These are phyloP conservation scores for Diceros bicornis DNA, from an alignment of 2,797 vertebrate species.

Conservation along the genomic window DNA sequence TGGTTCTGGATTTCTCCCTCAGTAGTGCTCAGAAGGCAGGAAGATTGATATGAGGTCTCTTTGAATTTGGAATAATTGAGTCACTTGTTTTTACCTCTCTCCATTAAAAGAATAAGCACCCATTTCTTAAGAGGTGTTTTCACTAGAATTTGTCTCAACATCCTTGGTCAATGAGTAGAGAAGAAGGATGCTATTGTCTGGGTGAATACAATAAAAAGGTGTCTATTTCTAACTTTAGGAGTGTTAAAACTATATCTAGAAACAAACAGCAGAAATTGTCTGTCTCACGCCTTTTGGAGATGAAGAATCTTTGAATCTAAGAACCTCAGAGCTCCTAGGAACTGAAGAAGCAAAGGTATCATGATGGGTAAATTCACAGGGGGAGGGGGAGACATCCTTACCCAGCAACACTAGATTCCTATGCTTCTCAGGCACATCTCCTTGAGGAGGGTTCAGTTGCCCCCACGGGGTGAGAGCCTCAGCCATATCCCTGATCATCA, in stretches of 20 bases:
- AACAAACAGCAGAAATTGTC: not conserved
- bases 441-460: constrained; percentile 39
- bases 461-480: constrained; percentile 58
- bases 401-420: constrained; percentile 78
- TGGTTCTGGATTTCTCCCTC: not conserved
- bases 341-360: not conserved
- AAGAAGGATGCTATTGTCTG: not conserved
- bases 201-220: not conserved
- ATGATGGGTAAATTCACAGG: not conserved
- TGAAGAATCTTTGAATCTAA: not conserved
- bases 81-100: constrained; percentile 10
- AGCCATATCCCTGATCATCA: constrained; percentile 51
- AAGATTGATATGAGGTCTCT: not conserved
- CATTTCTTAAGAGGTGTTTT: constrained; percentile 51
- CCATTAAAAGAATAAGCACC: constrained; percentile 29
- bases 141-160: not conserved
- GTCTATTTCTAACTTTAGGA: not conserved
- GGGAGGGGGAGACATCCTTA: not conserved
- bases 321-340: not conserved
- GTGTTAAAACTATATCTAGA: not conserved
- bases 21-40: not conserved
- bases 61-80: not conserved
- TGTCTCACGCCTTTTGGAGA: not conserved
- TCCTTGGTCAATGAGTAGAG: not conserved
- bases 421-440: constrained; percentile 49